phyloP scores from a whole-genome alignment of 1,140 invertebrate genomes.

The Tetramorium parvispinum region DNA sequence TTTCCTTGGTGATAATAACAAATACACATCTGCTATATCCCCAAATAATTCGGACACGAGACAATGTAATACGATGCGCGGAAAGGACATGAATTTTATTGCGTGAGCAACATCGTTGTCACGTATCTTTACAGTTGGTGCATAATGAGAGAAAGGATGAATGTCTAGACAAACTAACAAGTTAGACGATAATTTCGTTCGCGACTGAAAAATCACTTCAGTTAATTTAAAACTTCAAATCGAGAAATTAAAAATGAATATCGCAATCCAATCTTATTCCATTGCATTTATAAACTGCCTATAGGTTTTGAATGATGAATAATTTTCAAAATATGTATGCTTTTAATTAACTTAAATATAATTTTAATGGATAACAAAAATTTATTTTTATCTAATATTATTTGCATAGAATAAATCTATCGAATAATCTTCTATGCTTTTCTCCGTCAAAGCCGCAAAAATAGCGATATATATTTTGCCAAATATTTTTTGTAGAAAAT shows the following conservation, averaged over 20 bases:
- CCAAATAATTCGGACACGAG: neutral
- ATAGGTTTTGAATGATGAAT: neutral
- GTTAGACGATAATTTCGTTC: neutral
- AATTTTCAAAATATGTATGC: neutral
- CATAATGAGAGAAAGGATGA: conserved; percentile 58
- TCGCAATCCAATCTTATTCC: neutral
- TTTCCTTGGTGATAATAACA: conserved; percentile 58
- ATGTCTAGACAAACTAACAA: conserved; percentile 7
- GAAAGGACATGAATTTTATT: conserved; percentile 66
- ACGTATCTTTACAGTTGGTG: conserved; percentile 37
- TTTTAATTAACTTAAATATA: conserved; percentile 3
- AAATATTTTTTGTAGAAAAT: neutral
- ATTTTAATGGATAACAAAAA: neutral
- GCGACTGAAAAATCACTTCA: neutral
- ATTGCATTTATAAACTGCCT: neutral
- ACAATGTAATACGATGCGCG: neutral
- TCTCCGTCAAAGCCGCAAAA: neutral
- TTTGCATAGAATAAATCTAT: neutral
- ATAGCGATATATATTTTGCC: neutral
- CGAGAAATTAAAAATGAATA: neutral
- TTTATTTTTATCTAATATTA: neutral
- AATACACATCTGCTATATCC: conserved; percentile 6
- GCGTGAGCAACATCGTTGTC: conserved; percentile 56
- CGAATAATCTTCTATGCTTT: neutral
- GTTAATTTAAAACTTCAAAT: neutral